phyloP scores from a whole-genome alignment of 2,113 vertebrate species.

The Urocynchramus pylzowi region DNA sequence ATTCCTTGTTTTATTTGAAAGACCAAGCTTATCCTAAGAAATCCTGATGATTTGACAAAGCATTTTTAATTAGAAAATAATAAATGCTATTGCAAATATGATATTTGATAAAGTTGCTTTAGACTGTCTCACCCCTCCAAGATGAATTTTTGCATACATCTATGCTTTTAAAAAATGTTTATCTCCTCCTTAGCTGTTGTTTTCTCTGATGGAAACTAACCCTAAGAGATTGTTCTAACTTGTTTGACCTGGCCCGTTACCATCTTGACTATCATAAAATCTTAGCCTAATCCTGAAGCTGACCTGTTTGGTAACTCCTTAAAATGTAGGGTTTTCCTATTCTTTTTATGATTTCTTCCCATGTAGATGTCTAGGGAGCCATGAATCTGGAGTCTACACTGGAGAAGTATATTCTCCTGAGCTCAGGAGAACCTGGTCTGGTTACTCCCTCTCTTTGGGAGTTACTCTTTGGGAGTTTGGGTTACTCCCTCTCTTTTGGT shows the following conservation, averaged over 20 bases:
- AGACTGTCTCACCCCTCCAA: fast-evolving
- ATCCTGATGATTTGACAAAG: neutral
- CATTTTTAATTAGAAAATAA: neutral
- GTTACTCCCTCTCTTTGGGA: neutral
- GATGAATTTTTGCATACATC: neutral
- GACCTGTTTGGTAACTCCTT: neutral
- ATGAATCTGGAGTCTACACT: too few relatives aligned
- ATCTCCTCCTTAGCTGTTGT: neutral
- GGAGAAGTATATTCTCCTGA: neutral
- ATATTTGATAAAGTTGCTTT: neutral
- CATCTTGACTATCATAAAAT: neutral
- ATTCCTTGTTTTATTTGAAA: neutral
- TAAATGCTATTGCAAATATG: neutral
- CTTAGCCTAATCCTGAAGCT: neutral
- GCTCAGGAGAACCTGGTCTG: neutral
- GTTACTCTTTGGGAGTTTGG: too few relatives aligned
- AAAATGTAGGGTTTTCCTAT: neutral
- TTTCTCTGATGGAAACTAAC: neutral
- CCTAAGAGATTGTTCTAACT: neutral
- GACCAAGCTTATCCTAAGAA: neutral
- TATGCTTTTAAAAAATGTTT: neutral
- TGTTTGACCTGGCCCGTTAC: neutral
- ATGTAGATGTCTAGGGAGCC: neutral
- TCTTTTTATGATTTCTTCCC: neutral
- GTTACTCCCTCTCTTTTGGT: neutral